Evolutionary conservation across 2,113 vertebrate genomes (phyloP), one percentile per base, ranked within the genome.

Genomic region (Promerops cafer): DNA sequence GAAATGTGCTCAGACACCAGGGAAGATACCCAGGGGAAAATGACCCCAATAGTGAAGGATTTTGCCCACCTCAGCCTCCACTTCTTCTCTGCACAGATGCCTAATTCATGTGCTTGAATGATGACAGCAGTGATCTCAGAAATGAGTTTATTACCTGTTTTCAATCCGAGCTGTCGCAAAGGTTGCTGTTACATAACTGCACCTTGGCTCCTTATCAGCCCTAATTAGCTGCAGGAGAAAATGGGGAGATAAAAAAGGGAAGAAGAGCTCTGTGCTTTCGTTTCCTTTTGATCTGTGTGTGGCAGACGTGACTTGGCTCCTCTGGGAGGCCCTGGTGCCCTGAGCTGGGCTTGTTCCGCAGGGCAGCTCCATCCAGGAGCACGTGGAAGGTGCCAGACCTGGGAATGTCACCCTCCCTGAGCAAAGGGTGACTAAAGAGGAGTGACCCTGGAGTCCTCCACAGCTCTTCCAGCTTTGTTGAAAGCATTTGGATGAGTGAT

Each of bases 121-220:
- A 16, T 8, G 17, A 28, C 8, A 86, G 90, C 2, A 18, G 17
- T 23, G 31, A 63, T 8, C 15, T 6, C 64, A 82, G 57, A 66
- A 88, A 93, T 28, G 45, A 84, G 30, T 69, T 85, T 47, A 52
- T 60, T 71, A 39, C 83, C 57, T 88, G 8, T 57, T 96, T 96
- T 95, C 93, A 42, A 5, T 85, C 71, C 16, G 31, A 89, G 57
- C 65, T 64, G 89, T 93, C 39, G 33, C 82, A 95, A 97, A 96
- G 83, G 68, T 96, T 91, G 91, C 20, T 47, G 47, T 97, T 96
- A 92, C 54, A 30, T 71, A 97, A 97, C 86, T 86, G 89, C 72
- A 28, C 72, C 35, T 21, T 31, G 76, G 89, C 71, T 80, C 70
- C 90, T 96, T 63, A 83, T 89, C 79, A 33, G 52, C 83, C 61